Conservation (phyloP, 1,140 invertebrate genomes). For the Mamestra configurata region DNA sequence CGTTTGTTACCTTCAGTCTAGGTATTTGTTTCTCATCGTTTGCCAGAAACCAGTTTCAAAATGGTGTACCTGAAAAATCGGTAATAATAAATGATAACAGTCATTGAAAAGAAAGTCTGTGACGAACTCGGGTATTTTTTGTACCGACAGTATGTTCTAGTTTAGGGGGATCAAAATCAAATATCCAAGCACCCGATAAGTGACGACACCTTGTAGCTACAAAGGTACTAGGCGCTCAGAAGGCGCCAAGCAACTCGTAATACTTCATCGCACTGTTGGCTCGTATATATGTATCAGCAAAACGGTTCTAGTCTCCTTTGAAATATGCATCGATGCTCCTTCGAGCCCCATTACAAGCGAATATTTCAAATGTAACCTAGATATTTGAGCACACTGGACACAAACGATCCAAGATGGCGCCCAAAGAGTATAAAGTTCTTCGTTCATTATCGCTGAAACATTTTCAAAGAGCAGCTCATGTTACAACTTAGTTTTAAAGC, state of each 20-base stretch:
- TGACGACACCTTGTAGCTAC: not conserved
- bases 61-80: no score
- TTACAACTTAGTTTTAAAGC: constrained; percentile 11
- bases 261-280: not conserved
- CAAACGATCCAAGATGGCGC: not conserved
- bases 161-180: not conserved
- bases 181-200: not conserved
- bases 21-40: no score
- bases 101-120: no score
- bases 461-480: constrained; percentile 10
- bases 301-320: not conserved
- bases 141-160: no score
- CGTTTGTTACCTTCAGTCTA: no score
- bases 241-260: not conserved
- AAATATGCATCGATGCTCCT: constrained; percentile 31
- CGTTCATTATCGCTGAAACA: constrained; percentile 20
- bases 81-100: no score
- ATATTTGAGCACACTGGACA: constrained; percentile 13
- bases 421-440: constrained; percentile 16
- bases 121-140: no score
- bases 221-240: constrained; percentile 10
- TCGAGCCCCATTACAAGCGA: not conserved
- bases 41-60: no score
- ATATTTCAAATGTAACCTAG: constrained; percentile 29
- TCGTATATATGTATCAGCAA: not conserved